These are phyloP conservation scores for Syrrhaptes paradoxus DNA, from an alignment of 2,113 vertebrate species.

Conservation along the genomic window DNA sequence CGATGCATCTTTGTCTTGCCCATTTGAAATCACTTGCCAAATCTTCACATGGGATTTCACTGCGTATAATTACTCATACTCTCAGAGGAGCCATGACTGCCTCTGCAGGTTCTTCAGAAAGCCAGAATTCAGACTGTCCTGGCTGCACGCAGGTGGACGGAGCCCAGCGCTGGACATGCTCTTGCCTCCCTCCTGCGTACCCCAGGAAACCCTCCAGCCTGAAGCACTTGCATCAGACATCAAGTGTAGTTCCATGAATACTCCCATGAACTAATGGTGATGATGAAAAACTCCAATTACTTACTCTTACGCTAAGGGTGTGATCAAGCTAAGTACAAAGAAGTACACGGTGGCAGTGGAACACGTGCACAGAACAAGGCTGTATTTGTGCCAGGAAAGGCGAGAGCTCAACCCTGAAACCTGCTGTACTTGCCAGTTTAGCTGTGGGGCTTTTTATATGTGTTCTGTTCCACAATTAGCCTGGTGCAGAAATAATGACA, in stretches of 20 bases:
- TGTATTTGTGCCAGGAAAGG: neutral
- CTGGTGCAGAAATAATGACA: neutral
- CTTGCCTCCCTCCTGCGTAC: no score
- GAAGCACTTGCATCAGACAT: neutral
- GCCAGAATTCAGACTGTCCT: no score
- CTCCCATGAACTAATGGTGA: neutral
- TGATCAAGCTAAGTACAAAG: neutral
- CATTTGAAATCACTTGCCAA: accelerated
- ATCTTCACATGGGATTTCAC: accelerated
- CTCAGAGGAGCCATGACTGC: neutral
- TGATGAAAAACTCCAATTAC: no score
- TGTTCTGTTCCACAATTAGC: neutral
- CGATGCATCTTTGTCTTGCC: neutral
- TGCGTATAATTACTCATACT: accelerated
- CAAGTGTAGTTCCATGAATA: accelerated
- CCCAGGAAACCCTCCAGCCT: neutral
- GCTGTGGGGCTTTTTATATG: no score
- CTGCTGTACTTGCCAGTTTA: neutral
- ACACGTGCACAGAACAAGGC: neutral
- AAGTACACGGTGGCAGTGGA: accelerated
- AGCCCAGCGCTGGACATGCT: no score
- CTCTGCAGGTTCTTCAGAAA: no score
- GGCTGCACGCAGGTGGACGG: no score
- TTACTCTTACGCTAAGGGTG: accelerated
- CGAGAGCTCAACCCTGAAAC: neutral